Conservation (phyloP, 2,113 vertebrate species). For the Melanerpes aurifrons region DNA sequence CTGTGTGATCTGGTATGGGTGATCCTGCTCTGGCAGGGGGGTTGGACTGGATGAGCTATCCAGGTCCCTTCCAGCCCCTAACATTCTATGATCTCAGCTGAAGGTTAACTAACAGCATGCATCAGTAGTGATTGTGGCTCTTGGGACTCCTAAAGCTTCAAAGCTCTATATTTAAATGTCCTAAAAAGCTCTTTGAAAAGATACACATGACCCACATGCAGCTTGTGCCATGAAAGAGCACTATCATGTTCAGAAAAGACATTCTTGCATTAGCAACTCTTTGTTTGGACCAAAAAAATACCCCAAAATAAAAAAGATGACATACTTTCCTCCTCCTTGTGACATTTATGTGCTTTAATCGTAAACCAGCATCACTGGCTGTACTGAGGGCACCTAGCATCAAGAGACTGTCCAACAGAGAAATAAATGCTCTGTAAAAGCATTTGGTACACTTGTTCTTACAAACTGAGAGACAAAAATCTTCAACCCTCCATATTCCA, state of each 20-base stretch:
- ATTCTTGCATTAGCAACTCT: background rate
- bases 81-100: background rate
- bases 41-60: too few relatives aligned
- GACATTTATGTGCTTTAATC: background rate
- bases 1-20: too few relatives aligned
- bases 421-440: background rate
- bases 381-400: background rate
- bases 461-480: background rate
- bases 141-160: background rate
- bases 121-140: background rate
- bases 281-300: background rate
- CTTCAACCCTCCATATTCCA: background rate
- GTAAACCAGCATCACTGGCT: background rate
- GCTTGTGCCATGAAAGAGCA: background rate
- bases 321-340: background rate
- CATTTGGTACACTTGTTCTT: background rate
- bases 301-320: background rate
- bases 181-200: background rate
- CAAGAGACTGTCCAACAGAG: background rate
- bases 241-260: background rate
- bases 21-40: too few relatives aligned
- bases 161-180: background rate
- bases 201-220: rapidly evolving
- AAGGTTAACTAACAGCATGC: background rate
- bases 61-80: too few relatives aligned